Base-by-base conservation (phyloP, 1,140 invertebrate genomes). In the Acromyrmex echinatior region DNA sequence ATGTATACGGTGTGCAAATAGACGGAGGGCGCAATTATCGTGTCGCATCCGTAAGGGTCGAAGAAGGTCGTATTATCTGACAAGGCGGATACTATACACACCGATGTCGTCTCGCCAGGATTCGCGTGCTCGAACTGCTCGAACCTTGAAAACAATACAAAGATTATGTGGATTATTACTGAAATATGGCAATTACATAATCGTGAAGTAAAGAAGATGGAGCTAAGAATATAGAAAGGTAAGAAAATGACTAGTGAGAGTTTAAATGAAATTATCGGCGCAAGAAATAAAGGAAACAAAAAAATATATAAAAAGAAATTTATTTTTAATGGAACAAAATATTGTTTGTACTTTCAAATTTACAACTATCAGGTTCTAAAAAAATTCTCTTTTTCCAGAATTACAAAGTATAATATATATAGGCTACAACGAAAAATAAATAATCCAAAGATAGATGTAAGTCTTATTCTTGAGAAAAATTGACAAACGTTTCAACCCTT, bases 1-100 rank as follows among this genome's bases (percentile, higher is more conserved):
- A 97, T 97, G 58, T 97, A 97, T 31, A 97, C 94, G 0, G 97
- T 97, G 91, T 97, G 97, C 51, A 96, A 93, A 91, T 97, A 97
- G 6, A 97, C 97, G n/a, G 96, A 96, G 53, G 96, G 93, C 9
- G 97, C 96, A 76, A 97, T 97, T 0, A 74, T 86, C 0, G 87
- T 93, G 2, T 90, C 88, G 70, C 92, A 92, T 63, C 93, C 93
- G 16, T 91, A 94, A 35, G 94, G 93, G 68, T 96, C 94, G 2
- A 96, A 89, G 3, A 96, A 95, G 0, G 90, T 92, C 9, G 65
- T 60, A 58, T 92, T 93, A 1, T 89, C 88, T 5, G 91, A 14
- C 53, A 96, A 94, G 3, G 96, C 93, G 4, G 97, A 97, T 0
- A 97, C 97, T 88, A 97, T 97, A 92, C 97, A 98, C 6, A 98